Evolutionary conservation across 2,888 invertebrate genomes (phyloP).

Genomic region (Acronicta psi): DNA sequence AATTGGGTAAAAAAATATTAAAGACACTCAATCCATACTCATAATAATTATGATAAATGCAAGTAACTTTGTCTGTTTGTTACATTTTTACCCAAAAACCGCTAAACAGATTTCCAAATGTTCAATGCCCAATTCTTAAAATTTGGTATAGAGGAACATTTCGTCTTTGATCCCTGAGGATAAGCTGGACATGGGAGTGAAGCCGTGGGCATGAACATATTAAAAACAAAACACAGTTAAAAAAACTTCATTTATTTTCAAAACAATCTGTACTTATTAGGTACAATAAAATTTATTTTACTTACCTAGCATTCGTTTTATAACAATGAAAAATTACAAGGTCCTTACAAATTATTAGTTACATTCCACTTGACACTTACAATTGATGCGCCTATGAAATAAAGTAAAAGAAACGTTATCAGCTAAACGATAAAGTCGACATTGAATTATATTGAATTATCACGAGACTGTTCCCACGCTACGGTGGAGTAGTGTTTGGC

Average conservation of each 20-base stretch:
- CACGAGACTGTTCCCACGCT: constrained; percentile 44
- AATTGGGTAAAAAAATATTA: too few species aligned
- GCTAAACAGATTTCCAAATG: too few species aligned
- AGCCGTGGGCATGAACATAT: too few species aligned
- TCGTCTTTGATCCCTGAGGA: too few species aligned
- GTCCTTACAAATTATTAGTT: constrained; percentile 54
- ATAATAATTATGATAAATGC: too few species aligned
- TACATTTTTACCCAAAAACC: too few species aligned
- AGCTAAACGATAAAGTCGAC: constrained; percentile 43
- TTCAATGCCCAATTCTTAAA: too few species aligned
- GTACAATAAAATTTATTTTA: constrained; percentile 83
- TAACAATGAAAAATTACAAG: constrained; percentile 79
- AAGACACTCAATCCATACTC: too few species aligned
- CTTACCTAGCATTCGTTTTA: constrained; percentile 74
- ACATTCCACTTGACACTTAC: constrained; percentile 59
- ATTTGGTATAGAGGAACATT: too few species aligned
- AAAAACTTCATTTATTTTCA: constrained; percentile 77
- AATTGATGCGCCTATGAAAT: constrained; percentile 47
- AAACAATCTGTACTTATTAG: constrained; percentile 78
- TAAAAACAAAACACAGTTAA: constrained; percentile 44
- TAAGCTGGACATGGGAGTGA: too few species aligned
- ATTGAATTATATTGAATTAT: constrained; percentile 43
- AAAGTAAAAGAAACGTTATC: constrained; percentile 36
- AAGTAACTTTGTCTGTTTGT: too few species aligned
- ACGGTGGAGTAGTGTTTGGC: constrained; percentile 14